These are phyloP conservation scores for Catharus fuscescens DNA, from an alignment of 2,113 vertebrate species.

Conservation along the genomic window DNA sequence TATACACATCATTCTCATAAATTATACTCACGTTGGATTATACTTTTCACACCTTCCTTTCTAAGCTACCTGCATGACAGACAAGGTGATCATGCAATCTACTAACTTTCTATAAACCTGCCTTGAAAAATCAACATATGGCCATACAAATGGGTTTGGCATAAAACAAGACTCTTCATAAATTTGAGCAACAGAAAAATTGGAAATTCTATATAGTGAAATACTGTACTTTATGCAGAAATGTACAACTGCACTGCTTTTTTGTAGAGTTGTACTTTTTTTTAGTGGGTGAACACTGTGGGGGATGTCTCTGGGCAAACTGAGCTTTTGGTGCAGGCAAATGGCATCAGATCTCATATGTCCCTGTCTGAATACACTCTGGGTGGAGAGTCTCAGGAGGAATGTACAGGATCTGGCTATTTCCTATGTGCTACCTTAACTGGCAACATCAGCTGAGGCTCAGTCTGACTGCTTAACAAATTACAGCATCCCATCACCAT, in stretches of 20 bases:
- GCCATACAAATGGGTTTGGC: not conserved
- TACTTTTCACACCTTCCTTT: not conserved
- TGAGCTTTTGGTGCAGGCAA: not conserved
- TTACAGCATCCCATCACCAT: not conserved
- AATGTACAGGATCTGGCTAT: fast-evolving
- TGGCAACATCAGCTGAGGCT: not conserved
- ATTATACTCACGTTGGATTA: not conserved
- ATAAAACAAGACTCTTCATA: not conserved
- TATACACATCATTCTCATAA: not conserved
- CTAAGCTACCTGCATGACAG: not conserved
- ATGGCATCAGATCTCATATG: not conserved
- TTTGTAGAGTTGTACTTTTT: too few species aligned
- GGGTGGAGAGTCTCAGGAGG: not conserved
- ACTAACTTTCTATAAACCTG: not conserved
- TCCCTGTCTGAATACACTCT: not conserved
- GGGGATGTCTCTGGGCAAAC: not conserved
- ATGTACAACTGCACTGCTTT: not conserved
- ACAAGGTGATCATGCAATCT: not conserved
- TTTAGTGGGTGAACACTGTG: fast-evolving
- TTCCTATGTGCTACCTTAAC: not conserved
- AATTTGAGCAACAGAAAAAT: not conserved
- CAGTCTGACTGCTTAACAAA: not conserved
- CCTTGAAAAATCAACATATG: not conserved
- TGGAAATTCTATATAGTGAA: not conserved
- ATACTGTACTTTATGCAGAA: not conserved